Percentiles rank a stretch among this genome's conserved stretches.
These are phyloP conservation scores for Ostrea denselamellosa DNA, from an alignment of 1,140 invertebrate species.

Conservation along the genomic window DNA sequence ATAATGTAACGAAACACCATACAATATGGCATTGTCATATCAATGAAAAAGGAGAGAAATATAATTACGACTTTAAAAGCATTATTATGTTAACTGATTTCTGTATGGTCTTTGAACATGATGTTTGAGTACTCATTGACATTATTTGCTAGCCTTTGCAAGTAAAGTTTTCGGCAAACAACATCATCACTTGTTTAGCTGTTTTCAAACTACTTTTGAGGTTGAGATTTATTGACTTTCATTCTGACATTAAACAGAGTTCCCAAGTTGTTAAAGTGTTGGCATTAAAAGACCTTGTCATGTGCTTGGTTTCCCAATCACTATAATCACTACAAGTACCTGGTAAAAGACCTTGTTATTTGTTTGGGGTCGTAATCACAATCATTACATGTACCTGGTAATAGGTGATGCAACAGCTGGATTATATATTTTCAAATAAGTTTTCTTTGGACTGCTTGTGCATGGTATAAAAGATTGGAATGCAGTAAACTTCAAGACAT, in stretches of 20 bases:
- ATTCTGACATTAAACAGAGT: neutral
- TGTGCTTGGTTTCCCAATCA: neutral
- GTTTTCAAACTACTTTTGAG: neutral
- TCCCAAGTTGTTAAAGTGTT: neutral
- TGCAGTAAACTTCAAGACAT: too few relatives aligned
- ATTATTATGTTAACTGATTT: constrained; percentile 13
- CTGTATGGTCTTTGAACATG: neutral
- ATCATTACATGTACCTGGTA: too few relatives aligned
- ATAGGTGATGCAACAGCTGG: too few relatives aligned
- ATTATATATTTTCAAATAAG: too few relatives aligned
- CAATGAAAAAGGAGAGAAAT: neutral
- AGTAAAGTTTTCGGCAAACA: neutral
- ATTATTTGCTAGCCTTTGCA: neutral
- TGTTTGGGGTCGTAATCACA: neutral
- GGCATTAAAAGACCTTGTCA: neutral
- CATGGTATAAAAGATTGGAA: too few relatives aligned
- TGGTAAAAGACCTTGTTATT: neutral
- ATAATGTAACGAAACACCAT: too few relatives aligned
- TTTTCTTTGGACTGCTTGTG: too few relatives aligned
- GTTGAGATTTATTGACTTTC: neutral
- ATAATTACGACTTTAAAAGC: neutral
- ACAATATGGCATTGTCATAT: too few relatives aligned
- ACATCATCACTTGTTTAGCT: neutral
- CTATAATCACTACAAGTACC: too few relatives aligned
- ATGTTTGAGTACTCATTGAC: neutral